Conservation (phyloP, 1,140 invertebrate species). For the Andrena cerasifolii region DNA sequence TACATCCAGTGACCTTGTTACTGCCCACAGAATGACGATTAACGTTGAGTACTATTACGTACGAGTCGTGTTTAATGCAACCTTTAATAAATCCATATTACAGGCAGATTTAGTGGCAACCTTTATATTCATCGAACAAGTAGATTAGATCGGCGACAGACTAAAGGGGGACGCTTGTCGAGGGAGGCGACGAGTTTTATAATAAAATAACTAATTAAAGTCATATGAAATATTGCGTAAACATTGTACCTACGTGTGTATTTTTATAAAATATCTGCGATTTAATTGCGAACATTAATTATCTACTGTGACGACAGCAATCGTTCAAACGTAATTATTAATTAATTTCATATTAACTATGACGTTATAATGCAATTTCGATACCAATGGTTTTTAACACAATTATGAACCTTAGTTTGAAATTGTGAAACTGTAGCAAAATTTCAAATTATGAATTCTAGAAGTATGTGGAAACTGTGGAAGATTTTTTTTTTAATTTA, state of each 20-base stretch:
- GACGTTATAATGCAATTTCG: background rate
- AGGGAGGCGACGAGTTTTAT: background rate
- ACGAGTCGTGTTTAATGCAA: constrained; percentile 54
- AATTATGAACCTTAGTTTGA: too few species aligned
- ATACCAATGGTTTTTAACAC: background rate
- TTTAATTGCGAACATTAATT: too few species aligned
- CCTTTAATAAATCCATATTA: constrained; percentile 54
- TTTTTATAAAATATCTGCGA: too few species aligned
- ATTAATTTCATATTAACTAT: background rate
- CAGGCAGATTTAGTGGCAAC: constrained; percentile 34
- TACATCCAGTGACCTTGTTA: constrained; percentile 70
- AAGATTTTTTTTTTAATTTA: too few species aligned
- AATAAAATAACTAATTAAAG: background rate
- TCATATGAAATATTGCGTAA: background rate
- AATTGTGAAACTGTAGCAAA: too few species aligned
- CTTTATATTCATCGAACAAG: constrained; percentile 20
- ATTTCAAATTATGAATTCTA: too few species aligned
- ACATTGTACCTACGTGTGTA: too few species aligned
- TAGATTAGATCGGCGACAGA: background rate
- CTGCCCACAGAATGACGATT: constrained; percentile 66
- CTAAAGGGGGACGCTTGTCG: background rate
- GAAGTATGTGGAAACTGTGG: too few species aligned
- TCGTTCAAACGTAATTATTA: too few species aligned
- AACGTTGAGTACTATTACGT: constrained; percentile 61
- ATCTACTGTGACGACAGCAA: too few species aligned